Evolutionary conservation across 1,140 invertebrate genomes (phyloP), one percentile per base, ranked within the genome.

Genomic region (Euwallacea fornicatus): DNA sequence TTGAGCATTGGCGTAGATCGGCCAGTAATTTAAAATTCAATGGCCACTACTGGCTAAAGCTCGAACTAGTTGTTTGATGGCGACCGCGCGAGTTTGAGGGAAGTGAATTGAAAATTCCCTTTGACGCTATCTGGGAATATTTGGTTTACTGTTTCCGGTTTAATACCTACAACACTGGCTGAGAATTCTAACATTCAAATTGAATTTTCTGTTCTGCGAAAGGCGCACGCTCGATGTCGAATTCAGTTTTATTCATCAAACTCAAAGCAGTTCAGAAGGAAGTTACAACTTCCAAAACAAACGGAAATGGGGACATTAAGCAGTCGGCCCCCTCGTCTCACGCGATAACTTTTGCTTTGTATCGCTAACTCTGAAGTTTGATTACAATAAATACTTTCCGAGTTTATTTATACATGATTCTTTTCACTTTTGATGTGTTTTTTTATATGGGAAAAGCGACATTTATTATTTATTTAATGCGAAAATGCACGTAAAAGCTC

Each of bases 281-380:
- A 63, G 61, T 63, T 63, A 63, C 61, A 63, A 63, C 43, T 63
- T 63, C 43, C 61, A 63, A 63, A 46, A 63, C 61, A 63, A 63
- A 63, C 61, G 42, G 42, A 41, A 63, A 63, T 16, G 61, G 9
- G 6, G 42, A 46, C 61, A 47, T 47, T 63, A 47, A 47, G 61
- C 10, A 63, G 61, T 63, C 41, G 42, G 44, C 13, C 15, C 43
- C n/a, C 47, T 15, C 7, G n/a, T 47, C 42, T 11, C 13, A 63
- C 8, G 42, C 42, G 61, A 63, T 63, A 46, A 13, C 21, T 63
- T 63, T 47, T 63, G 61, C 61, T 47, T 63, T 63, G 44, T 44
- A 13, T 63, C 15, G 61, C 42, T 16, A 63, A 63, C 42, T 63
- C 16, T 16, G 7, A 47, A 63, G 43, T 46, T 47, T 47, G 42